Base-by-base conservation (phyloP, 2,888 invertebrate species). In the Nymphalis urticae region DNA sequence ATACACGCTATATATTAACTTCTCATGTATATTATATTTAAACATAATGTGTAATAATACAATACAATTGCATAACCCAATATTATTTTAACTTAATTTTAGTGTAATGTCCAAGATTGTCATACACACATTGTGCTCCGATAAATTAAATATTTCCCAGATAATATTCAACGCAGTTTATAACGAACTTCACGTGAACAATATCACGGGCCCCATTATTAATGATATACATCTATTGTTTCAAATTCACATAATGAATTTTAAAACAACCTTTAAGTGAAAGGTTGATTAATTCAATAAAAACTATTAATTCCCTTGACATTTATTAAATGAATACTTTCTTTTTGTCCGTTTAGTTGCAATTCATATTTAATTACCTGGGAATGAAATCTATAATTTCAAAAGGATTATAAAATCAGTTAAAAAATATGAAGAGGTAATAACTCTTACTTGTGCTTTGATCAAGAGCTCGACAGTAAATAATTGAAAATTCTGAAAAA, bases 281-380 rank as follows among this genome's bases (percentile, higher is more conserved):
- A 68, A 68, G 50, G 61, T 60, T 48, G 60, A 48, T 61, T 42
- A 32, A 53, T 63, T 53, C 27, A 64, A 54, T 48, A 64, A 69
- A 69, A 64, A 69, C 60, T 48, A 48, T 36, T 56, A 47, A 53
- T 68, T 71, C 71, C 48, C 71, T 42, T 71, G 68, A 65, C 71
- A 68, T 71, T 71, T 71, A 42, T 50, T 50, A 47, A 62, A 48
- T 48, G 51, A 54, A 60, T 59, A 47, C 68, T 65, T 54, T 68
- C 65, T 71, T 68, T 65, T 68, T 71, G 16, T 24, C 50, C 50
- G 21, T 48, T 32, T 47, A 54, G 53, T 61, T 19, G 19, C 21
- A 53, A 61, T 42, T 61, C 48, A 48, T 66, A 66, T 66, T 66
- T 54, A 66, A 66, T 54, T 16, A 61, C 27, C 32, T 54, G 48